Evolutionary conservation across 2,797 vertebrate genomes (phyloP).

Genomic region (Eulemur coronatus): DNA sequence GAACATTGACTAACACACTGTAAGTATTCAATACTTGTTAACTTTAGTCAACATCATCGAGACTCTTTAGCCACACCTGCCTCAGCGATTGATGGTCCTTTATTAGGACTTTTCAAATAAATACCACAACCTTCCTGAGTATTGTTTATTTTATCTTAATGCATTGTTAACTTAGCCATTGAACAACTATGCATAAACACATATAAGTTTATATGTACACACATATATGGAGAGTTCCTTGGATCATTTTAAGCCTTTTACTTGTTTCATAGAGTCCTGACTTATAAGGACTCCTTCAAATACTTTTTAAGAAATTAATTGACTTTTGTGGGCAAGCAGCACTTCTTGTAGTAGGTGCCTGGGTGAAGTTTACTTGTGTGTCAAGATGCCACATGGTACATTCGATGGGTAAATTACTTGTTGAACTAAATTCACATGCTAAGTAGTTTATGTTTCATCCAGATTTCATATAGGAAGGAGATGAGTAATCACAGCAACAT

Average conservation of each 20-base stretch:
- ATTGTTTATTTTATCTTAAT: not conserved
- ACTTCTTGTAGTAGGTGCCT: not conserved
- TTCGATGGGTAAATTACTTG: not conserved
- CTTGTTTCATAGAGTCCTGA: not conserved
- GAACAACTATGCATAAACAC: not conserved
- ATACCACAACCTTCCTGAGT: not conserved
- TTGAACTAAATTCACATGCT: not conserved
- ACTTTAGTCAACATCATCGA: not conserved
- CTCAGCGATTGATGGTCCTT: not conserved
- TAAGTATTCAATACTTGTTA: not conserved
- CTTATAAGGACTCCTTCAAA: not conserved
- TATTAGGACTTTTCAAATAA: not conserved
- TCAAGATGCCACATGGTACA: not conserved
- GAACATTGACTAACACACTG: not conserved
- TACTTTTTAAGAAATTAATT: not conserved
- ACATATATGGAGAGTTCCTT: too few species aligned
- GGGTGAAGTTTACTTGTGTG: not conserved
- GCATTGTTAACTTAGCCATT: not conserved
- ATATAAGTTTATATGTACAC: not conserved
- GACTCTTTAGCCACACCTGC: not conserved
- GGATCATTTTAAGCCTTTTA: not conserved
- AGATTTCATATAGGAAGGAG: not conserved
- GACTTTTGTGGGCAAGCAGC: not conserved
- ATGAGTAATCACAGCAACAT: not conserved
- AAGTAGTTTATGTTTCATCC: not conserved